Evolutionary conservation across 2,113 vertebrate species (phyloP).

Genomic region (Oenanthe melanoleuca): DNA sequence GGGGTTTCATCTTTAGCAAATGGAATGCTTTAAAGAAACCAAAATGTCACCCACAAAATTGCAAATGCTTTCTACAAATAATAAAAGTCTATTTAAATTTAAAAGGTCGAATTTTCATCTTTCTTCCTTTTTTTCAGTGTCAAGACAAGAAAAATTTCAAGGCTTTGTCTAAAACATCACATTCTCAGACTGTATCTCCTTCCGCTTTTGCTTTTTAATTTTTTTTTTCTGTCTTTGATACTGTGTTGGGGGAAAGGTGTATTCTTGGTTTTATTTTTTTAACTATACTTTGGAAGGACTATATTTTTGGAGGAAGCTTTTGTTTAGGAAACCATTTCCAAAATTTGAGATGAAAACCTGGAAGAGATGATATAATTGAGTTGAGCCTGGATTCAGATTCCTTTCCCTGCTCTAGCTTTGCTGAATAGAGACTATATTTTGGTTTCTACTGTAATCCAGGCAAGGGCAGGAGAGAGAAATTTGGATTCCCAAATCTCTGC

Average conservation of each 20-base stretch:
- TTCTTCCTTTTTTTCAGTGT: background rate
- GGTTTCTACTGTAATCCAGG: background rate
- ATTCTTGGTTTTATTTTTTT: background rate
- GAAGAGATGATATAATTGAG: background rate
- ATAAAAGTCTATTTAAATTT: background rate
- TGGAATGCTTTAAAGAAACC: background rate
- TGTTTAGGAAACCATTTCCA: background rate
- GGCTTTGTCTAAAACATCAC: background rate
- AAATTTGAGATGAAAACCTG: background rate
- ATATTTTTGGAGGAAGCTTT: background rate
- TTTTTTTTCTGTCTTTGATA: background rate
- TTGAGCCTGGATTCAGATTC: rapidly evolving
- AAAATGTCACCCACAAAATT: background rate
- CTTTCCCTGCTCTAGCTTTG: background rate
- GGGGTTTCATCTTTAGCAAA: background rate
- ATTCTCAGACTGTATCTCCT: background rate
- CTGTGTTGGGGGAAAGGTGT: rapidly evolving
- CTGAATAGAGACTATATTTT: background rate
- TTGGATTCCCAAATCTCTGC: background rate
- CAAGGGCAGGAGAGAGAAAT: background rate
- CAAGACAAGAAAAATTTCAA: background rate
- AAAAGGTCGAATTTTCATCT: background rate
- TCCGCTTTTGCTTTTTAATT: rapidly evolving
- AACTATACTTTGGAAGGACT: background rate
- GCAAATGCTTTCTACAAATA: background rate